Conservation (phyloP, 2,113 vertebrate genomes). For the Spizaetus ornatus region DNA sequence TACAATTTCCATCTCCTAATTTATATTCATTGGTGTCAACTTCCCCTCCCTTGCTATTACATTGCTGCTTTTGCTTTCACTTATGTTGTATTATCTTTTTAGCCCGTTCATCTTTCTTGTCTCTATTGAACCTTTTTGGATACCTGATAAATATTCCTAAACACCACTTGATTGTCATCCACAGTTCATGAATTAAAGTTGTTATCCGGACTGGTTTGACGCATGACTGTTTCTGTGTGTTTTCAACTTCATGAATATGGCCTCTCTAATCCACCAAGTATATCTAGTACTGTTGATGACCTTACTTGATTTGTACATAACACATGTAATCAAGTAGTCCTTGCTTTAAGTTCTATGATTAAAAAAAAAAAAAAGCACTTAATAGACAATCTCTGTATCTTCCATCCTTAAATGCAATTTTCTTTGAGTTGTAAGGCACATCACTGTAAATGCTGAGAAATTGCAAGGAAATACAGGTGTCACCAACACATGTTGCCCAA, state of each 20-base stretch:
- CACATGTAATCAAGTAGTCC: neutral
- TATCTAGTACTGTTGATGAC: neutral
- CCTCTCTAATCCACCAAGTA: neutral
- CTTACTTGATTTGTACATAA: neutral
- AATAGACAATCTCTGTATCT: neutral
- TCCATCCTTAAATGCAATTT: neutral
- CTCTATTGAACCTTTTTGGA: neutral
- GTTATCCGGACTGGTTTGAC: neutral
- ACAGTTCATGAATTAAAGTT: neutral
- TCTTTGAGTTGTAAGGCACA: neutral
- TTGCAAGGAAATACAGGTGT: neutral
- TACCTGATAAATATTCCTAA: neutral
- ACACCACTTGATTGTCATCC: neutral
- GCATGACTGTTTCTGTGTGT: neutral
- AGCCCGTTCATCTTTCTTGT: neutral
- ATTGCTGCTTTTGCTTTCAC: neutral
- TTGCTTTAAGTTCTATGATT: neutral
- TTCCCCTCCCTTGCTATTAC: neutral
- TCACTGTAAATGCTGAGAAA: neutral
- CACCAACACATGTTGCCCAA: neutral
- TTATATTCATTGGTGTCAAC: neutral
- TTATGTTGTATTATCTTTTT: neutral
- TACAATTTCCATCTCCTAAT: neutral
- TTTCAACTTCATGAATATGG: neutral
- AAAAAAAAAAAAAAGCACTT: neutral